phyloP scores from a whole-genome alignment of 2,797 vertebrate genomes.

The Podarcis lilfordi region DNA sequence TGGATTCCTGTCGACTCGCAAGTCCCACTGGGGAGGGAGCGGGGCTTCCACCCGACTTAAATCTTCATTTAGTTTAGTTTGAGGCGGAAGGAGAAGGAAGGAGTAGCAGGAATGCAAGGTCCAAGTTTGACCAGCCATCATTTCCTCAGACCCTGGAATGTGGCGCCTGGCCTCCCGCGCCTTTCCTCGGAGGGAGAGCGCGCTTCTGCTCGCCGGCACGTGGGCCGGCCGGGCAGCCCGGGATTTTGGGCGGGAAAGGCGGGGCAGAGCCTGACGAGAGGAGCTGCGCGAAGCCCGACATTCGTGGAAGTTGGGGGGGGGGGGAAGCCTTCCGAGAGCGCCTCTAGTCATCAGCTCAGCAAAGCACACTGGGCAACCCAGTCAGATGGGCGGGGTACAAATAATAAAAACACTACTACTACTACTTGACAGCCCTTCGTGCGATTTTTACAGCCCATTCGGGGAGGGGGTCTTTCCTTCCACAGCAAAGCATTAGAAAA shows the following conservation, averaged over 20 bases:
- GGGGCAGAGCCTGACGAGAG: neutral
- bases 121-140: neutral
- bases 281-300: neutral
- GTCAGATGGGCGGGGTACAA: too few relatives aligned
- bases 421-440: neutral
- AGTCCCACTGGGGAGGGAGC: neutral
- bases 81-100: too few relatives aligned
- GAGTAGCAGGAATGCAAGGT: neutral
- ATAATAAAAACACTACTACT: too few relatives aligned
- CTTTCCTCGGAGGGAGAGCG: neutral
- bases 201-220: neutral
- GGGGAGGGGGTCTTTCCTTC: neutral
- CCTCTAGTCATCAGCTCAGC: too few relatives aligned
- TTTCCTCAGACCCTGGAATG: neutral
- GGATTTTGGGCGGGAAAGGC: neutral
- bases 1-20: too few relatives aligned
- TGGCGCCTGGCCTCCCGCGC: neutral
- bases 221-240: neutral
- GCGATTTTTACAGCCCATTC: neutral
- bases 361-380: too few relatives aligned
- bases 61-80: too few relatives aligned
- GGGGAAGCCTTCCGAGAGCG: neutral
- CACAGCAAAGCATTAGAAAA: neutral
- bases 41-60: too few relatives aligned
- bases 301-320: neutral